Evolutionary conservation across 2,797 vertebrate genomes (phyloP).

Genomic region (Pogoniulus pusillus): DNA sequence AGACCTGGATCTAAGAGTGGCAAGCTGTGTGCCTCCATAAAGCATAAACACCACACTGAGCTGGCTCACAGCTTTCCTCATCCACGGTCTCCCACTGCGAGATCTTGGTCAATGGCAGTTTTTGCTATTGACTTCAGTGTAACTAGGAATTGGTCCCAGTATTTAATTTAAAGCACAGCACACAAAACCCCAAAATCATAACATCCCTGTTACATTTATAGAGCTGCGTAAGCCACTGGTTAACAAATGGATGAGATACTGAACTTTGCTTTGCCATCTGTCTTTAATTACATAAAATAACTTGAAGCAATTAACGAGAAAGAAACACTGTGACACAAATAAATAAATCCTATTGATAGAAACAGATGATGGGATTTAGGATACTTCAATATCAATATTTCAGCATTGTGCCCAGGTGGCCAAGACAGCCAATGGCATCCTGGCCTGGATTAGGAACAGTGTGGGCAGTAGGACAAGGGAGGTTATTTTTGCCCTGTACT

Average conservation of each 20-base stretch:
- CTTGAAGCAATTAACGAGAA: constrained; percentile 69
- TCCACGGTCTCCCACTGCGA: constrained; percentile 49
- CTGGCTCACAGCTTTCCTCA: constrained; percentile 46
- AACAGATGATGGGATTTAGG: constrained; percentile 53
- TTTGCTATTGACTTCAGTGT: constrained; percentile 57
- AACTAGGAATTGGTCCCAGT: constrained; percentile 54
- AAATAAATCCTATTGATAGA: constrained; percentile 69
- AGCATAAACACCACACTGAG: constrained; percentile 42
- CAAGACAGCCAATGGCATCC: no score
- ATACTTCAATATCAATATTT: constrained; percentile 21
- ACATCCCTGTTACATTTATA: constrained; percentile 66
- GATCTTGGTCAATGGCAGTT: constrained; percentile 67
- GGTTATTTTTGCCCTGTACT: no score
- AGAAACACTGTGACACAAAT: constrained; percentile 66
- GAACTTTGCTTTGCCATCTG: constrained; percentile 71
- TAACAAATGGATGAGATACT: constrained; percentile 67
- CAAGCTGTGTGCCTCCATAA: not conserved
- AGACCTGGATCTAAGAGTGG: not conserved
- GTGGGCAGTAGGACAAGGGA: no score
- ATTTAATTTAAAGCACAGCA: constrained; percentile 69
- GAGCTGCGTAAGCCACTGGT: constrained; percentile 60
- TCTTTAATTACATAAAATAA: constrained; percentile 72
- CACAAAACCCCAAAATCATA: constrained; percentile 52
- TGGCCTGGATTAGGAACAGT: no score
- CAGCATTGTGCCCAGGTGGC: no score